These are phyloP conservation scores for Etheostoma perlongum DNA, from an alignment of 2,797 vertebrate genomes.

Conservation along the genomic window DNA sequence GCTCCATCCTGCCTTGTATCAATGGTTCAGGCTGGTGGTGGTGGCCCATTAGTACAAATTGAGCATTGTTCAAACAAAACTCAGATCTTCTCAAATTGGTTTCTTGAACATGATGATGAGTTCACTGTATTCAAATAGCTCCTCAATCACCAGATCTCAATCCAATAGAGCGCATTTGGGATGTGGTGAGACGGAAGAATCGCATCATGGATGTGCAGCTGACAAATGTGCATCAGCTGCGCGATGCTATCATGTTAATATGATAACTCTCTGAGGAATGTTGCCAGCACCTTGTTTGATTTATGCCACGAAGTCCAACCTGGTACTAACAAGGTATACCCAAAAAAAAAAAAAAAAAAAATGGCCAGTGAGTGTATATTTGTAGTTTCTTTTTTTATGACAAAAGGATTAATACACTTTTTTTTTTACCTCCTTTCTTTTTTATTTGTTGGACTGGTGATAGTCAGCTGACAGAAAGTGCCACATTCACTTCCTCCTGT, in stretches of 20 bases:
- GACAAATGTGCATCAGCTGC: slow-evolving; percentile 68
- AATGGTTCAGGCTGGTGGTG: no score
- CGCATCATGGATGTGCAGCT: slow-evolving; percentile 68
- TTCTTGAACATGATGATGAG: slow-evolving; percentile 27
- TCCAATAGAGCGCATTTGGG: slow-evolving; percentile 46
- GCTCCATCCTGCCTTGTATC: no score
- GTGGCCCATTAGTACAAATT: no score
- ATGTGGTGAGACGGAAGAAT: slow-evolving; percentile 64
- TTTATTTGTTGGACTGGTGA: slow-evolving; percentile 23
- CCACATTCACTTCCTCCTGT: slow-evolving; percentile 34
- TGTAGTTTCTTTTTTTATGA: not conserved
- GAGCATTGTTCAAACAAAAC: no score
- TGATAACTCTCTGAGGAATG: not conserved
- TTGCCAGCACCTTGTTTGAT: no score
- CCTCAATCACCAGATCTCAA: slow-evolving; percentile 57
- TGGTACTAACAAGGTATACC: no score
- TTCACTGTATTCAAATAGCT: slow-evolving; percentile 18
- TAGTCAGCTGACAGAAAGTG: slow-evolving; percentile 64
- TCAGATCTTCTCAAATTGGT: not conserved
- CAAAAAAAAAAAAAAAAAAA: no score
- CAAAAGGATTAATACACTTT: not conserved
- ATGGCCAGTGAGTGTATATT: not conserved
- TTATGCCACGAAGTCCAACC: no score
- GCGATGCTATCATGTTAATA: slow-evolving; percentile 46
- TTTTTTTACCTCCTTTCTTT: not conserved